Evolutionary conservation across 2,888 invertebrate genomes (phyloP).

Genomic region (Petrolisthes cinctipes): DNA sequence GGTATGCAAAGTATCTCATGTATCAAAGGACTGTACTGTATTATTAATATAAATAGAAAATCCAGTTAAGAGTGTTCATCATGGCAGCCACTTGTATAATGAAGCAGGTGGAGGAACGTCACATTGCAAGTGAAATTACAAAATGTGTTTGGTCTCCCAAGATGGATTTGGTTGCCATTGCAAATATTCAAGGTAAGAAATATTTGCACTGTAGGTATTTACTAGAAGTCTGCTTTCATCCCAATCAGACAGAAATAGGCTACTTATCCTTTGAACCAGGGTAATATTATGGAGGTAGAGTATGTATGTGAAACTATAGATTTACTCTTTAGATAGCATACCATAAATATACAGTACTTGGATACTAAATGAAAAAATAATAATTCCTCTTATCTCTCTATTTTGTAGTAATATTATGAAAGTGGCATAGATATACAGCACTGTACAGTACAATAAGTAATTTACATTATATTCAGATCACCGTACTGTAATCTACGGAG

Average conservation of each 20-base stretch:
- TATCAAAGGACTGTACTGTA: too few relatives aligned
- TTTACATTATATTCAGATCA: background rate
- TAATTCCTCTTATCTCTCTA: too few relatives aligned
- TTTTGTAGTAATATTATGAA: too few relatives aligned
- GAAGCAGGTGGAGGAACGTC: conserved; percentile 85
- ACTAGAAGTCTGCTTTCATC: too few relatives aligned
- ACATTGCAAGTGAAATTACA: conserved; percentile 84
- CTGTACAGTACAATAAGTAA: background rate
- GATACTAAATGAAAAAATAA: too few relatives aligned
- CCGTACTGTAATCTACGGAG: background rate
- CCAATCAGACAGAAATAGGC: too few relatives aligned
- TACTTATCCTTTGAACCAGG: too few relatives aligned
- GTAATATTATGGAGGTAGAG: too few relatives aligned
- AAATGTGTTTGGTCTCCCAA: conserved; percentile 93
- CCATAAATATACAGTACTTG: too few relatives aligned
- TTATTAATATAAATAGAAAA: background rate
- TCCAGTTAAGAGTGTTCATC: background rate
- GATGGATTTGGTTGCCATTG: conserved; percentile 91
- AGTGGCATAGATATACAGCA: too few relatives aligned
- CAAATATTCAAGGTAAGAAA: conserved; percentile 81
- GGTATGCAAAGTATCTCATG: background rate
- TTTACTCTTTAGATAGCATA: too few relatives aligned
- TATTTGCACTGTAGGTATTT: background rate
- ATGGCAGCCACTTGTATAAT: conserved; percentile 70
- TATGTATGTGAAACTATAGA: too few relatives aligned